These are phyloP conservation scores for Formica selysi DNA, from an alignment of 1,140 invertebrate species.

Conservation along the genomic window DNA sequence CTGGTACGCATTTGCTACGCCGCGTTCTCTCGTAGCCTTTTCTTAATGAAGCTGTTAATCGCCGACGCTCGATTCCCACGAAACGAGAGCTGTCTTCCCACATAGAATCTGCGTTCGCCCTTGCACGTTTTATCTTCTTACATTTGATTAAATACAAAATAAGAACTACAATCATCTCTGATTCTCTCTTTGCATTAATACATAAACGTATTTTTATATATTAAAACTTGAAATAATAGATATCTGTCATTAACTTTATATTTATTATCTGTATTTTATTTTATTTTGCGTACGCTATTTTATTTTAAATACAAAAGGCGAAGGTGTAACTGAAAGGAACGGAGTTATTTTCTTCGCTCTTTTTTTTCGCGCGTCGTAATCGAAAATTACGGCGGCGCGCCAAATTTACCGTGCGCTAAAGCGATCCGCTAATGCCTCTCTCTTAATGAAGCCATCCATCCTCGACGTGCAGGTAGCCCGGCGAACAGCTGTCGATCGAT, in stretches of 20 bases:
- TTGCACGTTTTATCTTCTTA: constrained; percentile 22
- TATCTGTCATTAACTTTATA: background rate
- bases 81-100: background rate
- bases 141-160: background rate
- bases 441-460: constrained; percentile 58
- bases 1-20: background rate
- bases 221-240: no score
- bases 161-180: background rate
- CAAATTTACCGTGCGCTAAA: constrained; percentile 35
- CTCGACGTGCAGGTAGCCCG: constrained; percentile 31
- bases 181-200: background rate
- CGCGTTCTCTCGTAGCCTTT: background rate
- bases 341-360: constrained; percentile 8
- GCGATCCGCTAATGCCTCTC: constrained; percentile 32
- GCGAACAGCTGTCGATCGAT: constrained; percentile 51
- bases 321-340: background rate
- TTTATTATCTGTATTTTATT: background rate
- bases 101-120: background rate
- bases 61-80: background rate
- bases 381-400: constrained; percentile 33
- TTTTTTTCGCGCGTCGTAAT: constrained; percentile 1
- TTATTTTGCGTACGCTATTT: background rate
- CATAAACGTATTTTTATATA: no score
- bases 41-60: constrained; percentile 9
- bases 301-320: background rate